A percentile compares a stretch with the other conserved stretches of the same genome.
These are phyloP conservation scores for Unio delphinus DNA, from an alignment of 2,888 invertebrate species.

Conservation along the genomic window DNA sequence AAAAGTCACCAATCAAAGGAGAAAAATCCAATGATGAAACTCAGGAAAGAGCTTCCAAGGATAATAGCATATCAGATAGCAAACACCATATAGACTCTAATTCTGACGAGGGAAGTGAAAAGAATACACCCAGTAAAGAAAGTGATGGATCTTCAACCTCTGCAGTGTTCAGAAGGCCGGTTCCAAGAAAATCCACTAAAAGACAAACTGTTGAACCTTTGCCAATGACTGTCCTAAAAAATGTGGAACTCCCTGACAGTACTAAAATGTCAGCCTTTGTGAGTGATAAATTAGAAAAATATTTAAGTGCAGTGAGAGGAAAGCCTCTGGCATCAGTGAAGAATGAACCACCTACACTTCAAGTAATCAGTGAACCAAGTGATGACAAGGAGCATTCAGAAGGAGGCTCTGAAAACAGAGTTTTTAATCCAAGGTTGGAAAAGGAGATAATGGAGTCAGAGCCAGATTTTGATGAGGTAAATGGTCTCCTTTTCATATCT, in stretches of 20 bases:
- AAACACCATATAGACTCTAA: too few relatives aligned
- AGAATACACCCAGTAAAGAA: conserved; percentile 3
- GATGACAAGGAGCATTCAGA: not conserved
- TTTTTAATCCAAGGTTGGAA: conserved; percentile 7
- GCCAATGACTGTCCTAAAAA: conserved; percentile 42
- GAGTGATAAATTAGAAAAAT: conserved; percentile 49
- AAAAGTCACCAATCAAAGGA: conserved; percentile 2
- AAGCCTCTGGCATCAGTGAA: conserved; percentile 3
- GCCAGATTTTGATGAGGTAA: conserved; percentile 64
- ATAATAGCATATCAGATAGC: not conserved
- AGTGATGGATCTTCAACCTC: conserved; percentile 1
- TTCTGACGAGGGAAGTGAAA: not conserved
- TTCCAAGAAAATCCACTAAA: conserved; percentile 17
- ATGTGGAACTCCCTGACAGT: conserved; percentile 28
- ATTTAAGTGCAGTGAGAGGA: conserved; percentile 26
- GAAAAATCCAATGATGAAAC: conserved; percentile 12
- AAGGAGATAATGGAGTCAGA: conserved; percentile 26
- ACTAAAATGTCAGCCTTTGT: conserved; percentile 49
- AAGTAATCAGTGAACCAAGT: conserved; percentile 2
- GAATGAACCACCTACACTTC: conserved; percentile 5
- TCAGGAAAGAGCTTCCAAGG: conserved; percentile 8
- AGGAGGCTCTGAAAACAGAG: not conserved
- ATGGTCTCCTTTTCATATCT: conserved; percentile 60
- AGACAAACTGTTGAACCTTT: conserved; percentile 43
- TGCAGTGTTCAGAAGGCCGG: conserved; percentile 3